Conservation (phyloP, 2,888 invertebrate genomes). For the Drosophila nr. perissopoda region DNA sequence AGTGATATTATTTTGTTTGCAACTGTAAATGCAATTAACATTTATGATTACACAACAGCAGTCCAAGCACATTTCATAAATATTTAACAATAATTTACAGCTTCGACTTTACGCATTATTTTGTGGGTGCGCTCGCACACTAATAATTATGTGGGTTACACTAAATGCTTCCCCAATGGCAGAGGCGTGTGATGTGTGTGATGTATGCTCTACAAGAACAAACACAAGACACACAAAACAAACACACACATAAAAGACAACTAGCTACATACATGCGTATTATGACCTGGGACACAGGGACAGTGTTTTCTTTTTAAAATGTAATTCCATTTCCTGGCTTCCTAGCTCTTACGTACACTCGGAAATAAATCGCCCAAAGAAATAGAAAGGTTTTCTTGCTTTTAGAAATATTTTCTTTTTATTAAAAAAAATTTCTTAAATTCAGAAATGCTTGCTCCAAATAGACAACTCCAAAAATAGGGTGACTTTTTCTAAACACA, state of each 20-base stretch:
- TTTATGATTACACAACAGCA: conserved; percentile 54
- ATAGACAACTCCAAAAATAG: not conserved
- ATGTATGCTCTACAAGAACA: conserved; percentile 48
- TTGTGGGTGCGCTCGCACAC: conserved; percentile 48
- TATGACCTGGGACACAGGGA: conserved; percentile 14
- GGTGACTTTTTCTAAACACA: not conserved
- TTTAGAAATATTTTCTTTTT: not conserved
- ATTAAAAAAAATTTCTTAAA: not conserved
- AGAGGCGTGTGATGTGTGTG: conserved; percentile 39
- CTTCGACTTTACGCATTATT: conserved; percentile 69
- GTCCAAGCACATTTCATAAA: conserved; percentile 42
- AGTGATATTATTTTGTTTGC: not conserved
- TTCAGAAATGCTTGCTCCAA: not conserved
- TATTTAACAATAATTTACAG: conserved; percentile 70
- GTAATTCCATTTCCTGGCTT: conserved; percentile 44
- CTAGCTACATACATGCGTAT: conserved; percentile 1
- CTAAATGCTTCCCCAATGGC: conserved; percentile 55
- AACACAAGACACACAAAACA: conserved; percentile 1
- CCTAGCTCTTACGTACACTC: conserved; percentile 13
- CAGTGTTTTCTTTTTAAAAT: conserved; percentile 55
- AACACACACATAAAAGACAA: conserved; percentile 2
- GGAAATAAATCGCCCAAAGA: not conserved
- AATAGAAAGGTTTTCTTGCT: not conserved
- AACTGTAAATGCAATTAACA: conserved; percentile 67
- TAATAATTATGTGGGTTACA: conserved; percentile 76